phyloP scores from a whole-genome alignment of 1,140 invertebrate genomes.

The Drosophila pectinifera region DNA sequence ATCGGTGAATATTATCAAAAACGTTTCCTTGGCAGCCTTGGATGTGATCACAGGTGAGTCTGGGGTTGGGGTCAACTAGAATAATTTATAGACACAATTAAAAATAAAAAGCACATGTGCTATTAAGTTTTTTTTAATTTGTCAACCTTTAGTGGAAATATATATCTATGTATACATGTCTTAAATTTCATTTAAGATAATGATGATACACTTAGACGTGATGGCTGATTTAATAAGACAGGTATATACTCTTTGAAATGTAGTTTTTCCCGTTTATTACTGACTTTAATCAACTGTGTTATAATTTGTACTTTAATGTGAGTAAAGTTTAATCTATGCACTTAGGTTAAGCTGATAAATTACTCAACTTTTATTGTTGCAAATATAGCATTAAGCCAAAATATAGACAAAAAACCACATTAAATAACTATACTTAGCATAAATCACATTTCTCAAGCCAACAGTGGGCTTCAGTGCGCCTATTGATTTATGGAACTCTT shows the following conservation, averaged over 20 bases:
- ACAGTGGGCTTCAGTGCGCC: not conserved
- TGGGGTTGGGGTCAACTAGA: not conserved
- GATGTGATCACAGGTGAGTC: constrained; percentile 66
- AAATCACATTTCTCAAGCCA: not conserved
- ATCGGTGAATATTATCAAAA: constrained; percentile 43
- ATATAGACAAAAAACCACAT: not conserved
- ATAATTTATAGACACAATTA: not conserved
- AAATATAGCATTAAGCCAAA: not conserved
- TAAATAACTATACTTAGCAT: too few species aligned
- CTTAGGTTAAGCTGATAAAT: not conserved
- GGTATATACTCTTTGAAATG: too few species aligned
- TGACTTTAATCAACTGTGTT: too few species aligned
- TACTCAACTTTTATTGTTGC: too few species aligned
- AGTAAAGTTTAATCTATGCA: not conserved
- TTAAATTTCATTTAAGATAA: not conserved
- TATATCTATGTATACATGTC: not conserved
- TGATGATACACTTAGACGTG: not conserved
- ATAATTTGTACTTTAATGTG: not conserved
- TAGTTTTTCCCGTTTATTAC: not conserved
- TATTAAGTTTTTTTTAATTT: not conserved
- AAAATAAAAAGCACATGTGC: too few species aligned
- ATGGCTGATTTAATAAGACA: not conserved
- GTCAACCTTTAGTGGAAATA: not conserved
- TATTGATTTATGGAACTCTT: constrained; percentile 5
- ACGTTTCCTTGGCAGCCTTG: constrained; percentile 62